Evolutionary conservation across 30 jellyfish, hydroid and myxozoan species (phyloP).

Genomic region (Rhopilema esculentum): DNA sequence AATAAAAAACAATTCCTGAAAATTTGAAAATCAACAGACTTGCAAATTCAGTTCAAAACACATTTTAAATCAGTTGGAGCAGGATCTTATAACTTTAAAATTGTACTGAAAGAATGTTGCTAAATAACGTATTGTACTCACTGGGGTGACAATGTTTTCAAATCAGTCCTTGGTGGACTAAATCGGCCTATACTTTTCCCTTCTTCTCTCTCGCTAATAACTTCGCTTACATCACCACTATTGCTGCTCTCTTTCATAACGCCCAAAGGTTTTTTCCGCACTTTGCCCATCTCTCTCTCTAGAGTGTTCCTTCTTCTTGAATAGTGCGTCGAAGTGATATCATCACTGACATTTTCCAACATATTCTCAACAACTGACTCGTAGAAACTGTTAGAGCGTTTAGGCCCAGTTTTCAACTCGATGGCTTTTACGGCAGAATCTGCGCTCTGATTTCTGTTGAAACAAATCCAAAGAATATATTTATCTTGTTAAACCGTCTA

Average conservation of each 20-base stretch:
- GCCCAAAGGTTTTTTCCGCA: background rate
- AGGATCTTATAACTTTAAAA: too few species aligned
- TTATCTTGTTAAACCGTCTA: slow-evolving; percentile 46
- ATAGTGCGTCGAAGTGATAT: slow-evolving; percentile 65
- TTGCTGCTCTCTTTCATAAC: background rate
- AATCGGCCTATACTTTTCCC: background rate
- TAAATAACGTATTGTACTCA: too few species aligned
- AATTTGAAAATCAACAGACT: too few species aligned
- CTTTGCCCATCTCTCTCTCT: slow-evolving; percentile 24
- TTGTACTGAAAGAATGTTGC: too few species aligned
- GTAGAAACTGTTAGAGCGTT: slow-evolving; percentile 65
- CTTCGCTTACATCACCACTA: background rate
- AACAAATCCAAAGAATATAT: slow-evolving; percentile 30
- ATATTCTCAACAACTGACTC: slow-evolving; percentile 69
- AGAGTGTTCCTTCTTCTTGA: slow-evolving; percentile 37
- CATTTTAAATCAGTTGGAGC: background rate
- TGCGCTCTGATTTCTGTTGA: slow-evolving; percentile 50
- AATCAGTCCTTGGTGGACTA: background rate
- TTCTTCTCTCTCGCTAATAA: background rate
- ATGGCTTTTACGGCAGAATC: background rate
- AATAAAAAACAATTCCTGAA: background rate
- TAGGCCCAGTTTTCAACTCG: slow-evolving; percentile 31
- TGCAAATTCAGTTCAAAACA: too few species aligned
- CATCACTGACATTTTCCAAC: slow-evolving; percentile 67
- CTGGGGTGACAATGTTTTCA: background rate